Conservation (phyloP, 2,113 vertebrate genomes). For the Halichoeres trimaculatus region DNA sequence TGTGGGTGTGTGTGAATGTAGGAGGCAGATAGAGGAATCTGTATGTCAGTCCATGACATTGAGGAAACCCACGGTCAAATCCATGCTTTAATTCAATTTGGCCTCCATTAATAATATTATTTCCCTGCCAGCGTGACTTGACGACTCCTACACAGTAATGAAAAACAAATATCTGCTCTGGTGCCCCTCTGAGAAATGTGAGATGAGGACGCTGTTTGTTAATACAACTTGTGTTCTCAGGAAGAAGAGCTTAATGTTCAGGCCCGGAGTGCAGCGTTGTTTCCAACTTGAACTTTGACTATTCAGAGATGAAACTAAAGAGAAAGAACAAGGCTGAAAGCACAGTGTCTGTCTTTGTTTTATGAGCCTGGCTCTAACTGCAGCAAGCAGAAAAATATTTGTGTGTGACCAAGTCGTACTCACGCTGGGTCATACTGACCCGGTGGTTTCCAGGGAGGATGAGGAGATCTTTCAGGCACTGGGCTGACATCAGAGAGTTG, state of each 20-base stretch:
- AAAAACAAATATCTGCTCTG: constrained; percentile 69
- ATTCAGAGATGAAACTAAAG: constrained; percentile 22
- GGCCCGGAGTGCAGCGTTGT: constrained; percentile 12
- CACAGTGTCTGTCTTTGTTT: constrained; percentile 33
- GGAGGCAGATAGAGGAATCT: constrained; percentile 66
- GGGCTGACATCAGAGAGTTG: not conserved
- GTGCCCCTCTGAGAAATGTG: constrained; percentile 43
- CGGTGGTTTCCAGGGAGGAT: constrained; percentile 33
- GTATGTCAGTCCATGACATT: constrained; percentile 77
- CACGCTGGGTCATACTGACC: constrained; percentile 32
- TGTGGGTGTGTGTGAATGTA: constrained; percentile 46
- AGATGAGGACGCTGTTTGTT: constrained; percentile 50
- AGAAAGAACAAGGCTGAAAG: constrained; percentile 36
- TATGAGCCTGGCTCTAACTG: constrained; percentile 24
- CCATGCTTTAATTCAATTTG: constrained; percentile 78
- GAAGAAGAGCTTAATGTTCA: constrained; percentile 41
- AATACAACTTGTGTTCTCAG: constrained; percentile 48
- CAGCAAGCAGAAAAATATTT: constrained; percentile 25
- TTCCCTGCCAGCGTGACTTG: constrained; percentile 62
- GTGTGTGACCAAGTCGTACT: constrained; percentile 35
- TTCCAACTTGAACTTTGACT: constrained; percentile 46
- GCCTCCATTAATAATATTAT: constrained; percentile 77
- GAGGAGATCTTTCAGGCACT: constrained; percentile 36
- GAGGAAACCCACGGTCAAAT: constrained; percentile 79
- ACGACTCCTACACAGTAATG: constrained; percentile 66